Conservation (phyloP, 2,113 vertebrate species). For the Origma solitaria region DNA sequence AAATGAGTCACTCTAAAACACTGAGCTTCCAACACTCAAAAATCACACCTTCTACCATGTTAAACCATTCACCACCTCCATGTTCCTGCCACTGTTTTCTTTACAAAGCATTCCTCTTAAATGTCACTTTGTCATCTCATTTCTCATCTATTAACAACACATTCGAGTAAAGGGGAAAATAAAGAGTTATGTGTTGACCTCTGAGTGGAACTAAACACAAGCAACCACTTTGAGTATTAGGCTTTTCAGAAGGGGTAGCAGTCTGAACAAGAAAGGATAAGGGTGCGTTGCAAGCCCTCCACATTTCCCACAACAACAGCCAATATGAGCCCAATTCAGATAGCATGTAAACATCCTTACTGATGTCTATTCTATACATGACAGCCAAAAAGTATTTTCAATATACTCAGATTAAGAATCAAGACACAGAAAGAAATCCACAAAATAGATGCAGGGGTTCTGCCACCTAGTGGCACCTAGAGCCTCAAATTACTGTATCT, state of each 20-base stretch:
- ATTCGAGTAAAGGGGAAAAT: not conserved
- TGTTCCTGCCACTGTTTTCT: not conserved
- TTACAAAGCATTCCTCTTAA: not conserved
- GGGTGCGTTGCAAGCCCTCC: not conserved
- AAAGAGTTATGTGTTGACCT: not conserved
- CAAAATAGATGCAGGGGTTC: slow-evolving; percentile 9
- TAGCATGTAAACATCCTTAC: not conserved
- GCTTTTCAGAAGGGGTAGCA: not conserved
- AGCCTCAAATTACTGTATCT: not conserved
- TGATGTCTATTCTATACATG: not conserved
- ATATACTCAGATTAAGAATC: not conserved
- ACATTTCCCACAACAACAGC: not conserved
- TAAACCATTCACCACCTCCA: not conserved
- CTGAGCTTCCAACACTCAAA: not conserved
- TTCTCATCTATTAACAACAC: not conserved
- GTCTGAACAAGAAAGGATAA: not conserved
- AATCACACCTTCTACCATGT: not conserved
- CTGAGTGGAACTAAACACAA: not conserved
- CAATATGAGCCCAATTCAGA: not conserved
- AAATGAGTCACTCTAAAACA: not conserved
- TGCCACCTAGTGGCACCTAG: slow-evolving; percentile 49
- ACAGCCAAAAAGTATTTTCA: not conserved
- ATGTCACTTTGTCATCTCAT: not conserved
- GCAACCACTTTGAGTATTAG: not conserved
- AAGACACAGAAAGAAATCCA: not conserved